Base-by-base conservation (phyloP, 2,888 invertebrate genomes). In the Acleris sparsana region DNA sequence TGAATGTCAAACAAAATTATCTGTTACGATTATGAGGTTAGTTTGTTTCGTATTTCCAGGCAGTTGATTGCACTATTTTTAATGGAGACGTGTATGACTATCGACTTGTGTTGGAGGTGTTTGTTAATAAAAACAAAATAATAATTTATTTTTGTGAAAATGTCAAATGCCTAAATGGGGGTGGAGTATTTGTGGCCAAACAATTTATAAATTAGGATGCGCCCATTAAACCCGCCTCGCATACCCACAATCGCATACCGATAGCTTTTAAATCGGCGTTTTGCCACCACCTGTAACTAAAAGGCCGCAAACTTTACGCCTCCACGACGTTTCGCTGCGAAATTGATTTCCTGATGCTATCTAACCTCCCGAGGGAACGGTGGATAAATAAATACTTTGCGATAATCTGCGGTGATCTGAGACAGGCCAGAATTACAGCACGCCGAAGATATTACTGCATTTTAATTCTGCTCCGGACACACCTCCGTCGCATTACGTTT, bases 341-440 rank as follows among this genome's bases (percentile, higher is more conserved):
- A 92, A 92, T 92, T 92, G 92, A 92, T 92, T 92, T 85, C 87
- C 84, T 78, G 91, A 91, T 92, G 84, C 77, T 90, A 92, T 92
- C 92, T 86, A 83, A 86, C 82, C 83, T 87, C 91, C 88, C 78
- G 82, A 85, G 88, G 90, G 88, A 86, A 87, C 79, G 78, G 71
- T 88, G 88, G 88, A 89, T 89, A 92, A 91, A 92, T 92, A 92
- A 92, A 91, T 90, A 90, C 87, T 90, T 88, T 88, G 85, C 84
- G 87, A 88, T 90, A 89, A 92, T 92, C 89, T 89, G 74, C 77
- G 70, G 74, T 81, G 86, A 88, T 90, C 88, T 80, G 86, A 85
- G 90, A 88, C 89, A 89, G 88, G 85, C 84, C 87, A 82, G 88
- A 82, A 88, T 89, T 90, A 89, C 84, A 77, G 83, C 83, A 78